phyloP scores from a whole-genome alignment of 2,797 vertebrate genomes.

The Gallirallus australis region DNA sequence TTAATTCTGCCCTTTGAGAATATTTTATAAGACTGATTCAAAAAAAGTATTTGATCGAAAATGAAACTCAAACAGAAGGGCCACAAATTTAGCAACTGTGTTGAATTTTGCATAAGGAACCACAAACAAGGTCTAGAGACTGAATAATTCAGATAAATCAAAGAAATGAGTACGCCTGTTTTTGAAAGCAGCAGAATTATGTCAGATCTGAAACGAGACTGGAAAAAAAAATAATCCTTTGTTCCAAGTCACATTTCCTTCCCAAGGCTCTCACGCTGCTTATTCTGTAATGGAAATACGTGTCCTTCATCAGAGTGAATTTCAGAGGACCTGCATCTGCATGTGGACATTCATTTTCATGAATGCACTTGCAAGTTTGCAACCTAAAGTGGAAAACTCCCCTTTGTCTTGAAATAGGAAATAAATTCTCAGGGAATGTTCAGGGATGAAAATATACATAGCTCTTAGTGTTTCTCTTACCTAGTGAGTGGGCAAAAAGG shows the following conservation, averaged over 20 bases:
- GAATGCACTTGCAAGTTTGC: background rate
- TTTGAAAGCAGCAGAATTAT: background rate
- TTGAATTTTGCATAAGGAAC: conserved; percentile 48
- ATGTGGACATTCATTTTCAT: background rate
- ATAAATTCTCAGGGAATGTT: background rate
- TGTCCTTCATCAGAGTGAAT: background rate
- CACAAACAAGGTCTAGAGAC: background rate
- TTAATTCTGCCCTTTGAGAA: conserved; percentile 9
- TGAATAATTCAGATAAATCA: conserved; percentile 10
- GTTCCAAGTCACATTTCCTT: background rate
- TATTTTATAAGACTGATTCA: background rate
- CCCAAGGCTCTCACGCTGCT: background rate
- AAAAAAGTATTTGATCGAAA: conserved; percentile 14
- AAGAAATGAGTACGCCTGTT: background rate
- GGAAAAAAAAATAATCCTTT: background rate
- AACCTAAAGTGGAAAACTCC: background rate
- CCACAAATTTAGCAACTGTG: conserved; percentile 18
- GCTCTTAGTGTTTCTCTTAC: background rate
- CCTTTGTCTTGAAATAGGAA: background rate
- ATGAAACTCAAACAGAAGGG: background rate
- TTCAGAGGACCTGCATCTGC: background rate
- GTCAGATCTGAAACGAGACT: background rate
- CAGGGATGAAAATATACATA: background rate
- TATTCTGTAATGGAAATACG: background rate
- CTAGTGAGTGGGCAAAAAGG: background rate